phyloP scores from a whole-genome alignment of 2,888 invertebrate species.

The Yponomeuta plumbellus region DNA sequence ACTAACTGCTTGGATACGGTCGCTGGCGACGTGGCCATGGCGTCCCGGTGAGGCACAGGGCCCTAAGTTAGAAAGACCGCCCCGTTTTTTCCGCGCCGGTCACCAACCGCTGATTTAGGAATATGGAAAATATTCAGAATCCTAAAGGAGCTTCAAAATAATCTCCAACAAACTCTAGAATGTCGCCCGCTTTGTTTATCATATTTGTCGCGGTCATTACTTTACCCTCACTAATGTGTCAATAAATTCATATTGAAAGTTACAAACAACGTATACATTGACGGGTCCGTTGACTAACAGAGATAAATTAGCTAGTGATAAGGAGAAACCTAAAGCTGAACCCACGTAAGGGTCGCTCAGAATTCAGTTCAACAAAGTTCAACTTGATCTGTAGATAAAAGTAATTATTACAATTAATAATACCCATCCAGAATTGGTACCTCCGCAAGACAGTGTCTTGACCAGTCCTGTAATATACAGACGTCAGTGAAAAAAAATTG shows the following conservation, averaged over 20 bases:
- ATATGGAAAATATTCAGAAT: too few relatives aligned
- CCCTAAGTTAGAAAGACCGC: too few relatives aligned
- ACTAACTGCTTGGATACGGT: too few relatives aligned
- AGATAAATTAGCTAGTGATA: neutral
- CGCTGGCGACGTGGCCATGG: too few relatives aligned
- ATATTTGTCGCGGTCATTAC: slow-evolving; percentile 43
- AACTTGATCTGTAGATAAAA: slow-evolving; percentile 11
- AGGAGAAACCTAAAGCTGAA: neutral
- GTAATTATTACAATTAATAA: slow-evolving; percentile 2
- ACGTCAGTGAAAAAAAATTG: neutral
- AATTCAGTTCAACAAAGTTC: slow-evolving; percentile 9
- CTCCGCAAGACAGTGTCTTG: slow-evolving; percentile 39
- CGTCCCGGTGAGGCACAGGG: too few relatives aligned
- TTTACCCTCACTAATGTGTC: slow-evolving; percentile 23
- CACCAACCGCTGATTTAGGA: too few relatives aligned
- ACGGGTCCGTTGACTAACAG: neutral
- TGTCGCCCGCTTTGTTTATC: slow-evolving; percentile 36
- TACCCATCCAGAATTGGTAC: slow-evolving; percentile 26
- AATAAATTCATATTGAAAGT: neutral
- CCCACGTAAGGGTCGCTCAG: neutral
- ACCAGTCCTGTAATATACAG: slow-evolving; percentile 39
- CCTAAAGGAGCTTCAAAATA: neutral
- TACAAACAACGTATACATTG: neutral
- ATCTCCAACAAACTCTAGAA: slow-evolving; percentile 5
- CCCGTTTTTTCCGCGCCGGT: too few relatives aligned